phyloP scores from a whole-genome alignment of 2,888 invertebrate species.

The Drosophila lacicola region DNA sequence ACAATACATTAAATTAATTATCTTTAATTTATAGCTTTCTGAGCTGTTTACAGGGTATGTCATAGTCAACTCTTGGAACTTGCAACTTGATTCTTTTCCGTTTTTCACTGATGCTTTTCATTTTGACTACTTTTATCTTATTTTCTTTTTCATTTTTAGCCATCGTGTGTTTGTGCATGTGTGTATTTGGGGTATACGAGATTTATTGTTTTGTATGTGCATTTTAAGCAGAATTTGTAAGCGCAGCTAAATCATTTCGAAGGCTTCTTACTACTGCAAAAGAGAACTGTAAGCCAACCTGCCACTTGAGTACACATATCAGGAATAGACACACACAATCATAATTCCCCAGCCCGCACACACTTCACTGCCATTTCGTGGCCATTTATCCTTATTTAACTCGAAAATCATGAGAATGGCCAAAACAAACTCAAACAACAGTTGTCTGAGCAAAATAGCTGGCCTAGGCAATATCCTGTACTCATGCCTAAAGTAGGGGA shows the following conservation, averaged over 20 bases:
- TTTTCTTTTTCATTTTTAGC: conserved; percentile 7
- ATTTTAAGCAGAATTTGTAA: conserved; percentile 49
- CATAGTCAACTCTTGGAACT: neutral
- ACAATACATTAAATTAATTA: too few species aligned
- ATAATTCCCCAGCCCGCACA: conserved; percentile 1
- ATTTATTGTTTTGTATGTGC: conserved; percentile 52
- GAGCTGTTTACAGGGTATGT: conserved; percentile 8
- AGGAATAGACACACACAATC: conserved; percentile 32
- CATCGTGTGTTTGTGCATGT: conserved; percentile 11
- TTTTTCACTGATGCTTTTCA: conserved; percentile 21
- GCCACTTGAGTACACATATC: conserved; percentile 40
- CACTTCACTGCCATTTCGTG: neutral
- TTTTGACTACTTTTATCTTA: conserved; percentile 30
- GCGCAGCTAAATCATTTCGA: conserved; percentile 42
- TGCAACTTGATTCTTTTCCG: neutral
- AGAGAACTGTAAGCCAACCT: conserved; percentile 28
- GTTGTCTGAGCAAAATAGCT: too few species aligned
- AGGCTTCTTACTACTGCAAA: conserved; percentile 34
- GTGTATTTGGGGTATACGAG: conserved; percentile 1
- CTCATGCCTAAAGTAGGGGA: too few species aligned
- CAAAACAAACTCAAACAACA: neutral
- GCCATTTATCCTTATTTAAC: conserved; percentile 64
- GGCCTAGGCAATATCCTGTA: neutral
- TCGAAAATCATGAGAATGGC: conserved; percentile 29
- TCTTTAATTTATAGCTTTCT: too few species aligned